phyloP scores from a whole-genome alignment of 2,888 invertebrate genomes.

The Pseudococcus longispinus region DNA sequence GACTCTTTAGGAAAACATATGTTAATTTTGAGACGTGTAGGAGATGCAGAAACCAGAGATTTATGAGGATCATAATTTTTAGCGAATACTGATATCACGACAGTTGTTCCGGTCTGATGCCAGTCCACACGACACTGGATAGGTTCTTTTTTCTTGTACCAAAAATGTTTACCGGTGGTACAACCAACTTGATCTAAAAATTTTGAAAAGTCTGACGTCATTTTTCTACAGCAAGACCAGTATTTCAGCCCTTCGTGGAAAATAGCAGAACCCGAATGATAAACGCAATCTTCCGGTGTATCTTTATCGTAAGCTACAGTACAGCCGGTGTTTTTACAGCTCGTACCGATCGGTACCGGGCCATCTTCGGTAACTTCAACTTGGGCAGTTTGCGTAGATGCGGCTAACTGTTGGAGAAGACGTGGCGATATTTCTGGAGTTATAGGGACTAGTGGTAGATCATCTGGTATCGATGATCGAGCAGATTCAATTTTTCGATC shows the following conservation, averaged over 20 bases:
- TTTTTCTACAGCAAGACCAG: conserved; percentile 95
- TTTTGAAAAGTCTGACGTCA: conserved; percentile 90
- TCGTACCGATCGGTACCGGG: conserved; percentile 73
- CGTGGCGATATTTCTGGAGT: conserved; percentile 71
- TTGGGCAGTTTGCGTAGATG: conserved; percentile 60
- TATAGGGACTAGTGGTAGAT: conserved; percentile 66
- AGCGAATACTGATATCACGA: conserved; percentile 88
- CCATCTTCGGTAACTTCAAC: neutral
- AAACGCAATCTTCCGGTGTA: conserved; percentile 68
- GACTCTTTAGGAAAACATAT: conserved; percentile 81
- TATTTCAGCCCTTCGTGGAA: conserved; percentile 97
- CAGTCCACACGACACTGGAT: conserved; percentile 88
- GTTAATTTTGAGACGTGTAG: conserved; percentile 77
- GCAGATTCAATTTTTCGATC: conserved; percentile 59
- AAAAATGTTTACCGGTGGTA: conserved; percentile 81
- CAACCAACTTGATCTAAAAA: conserved; percentile 95
- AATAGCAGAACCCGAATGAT: conserved; percentile 89
- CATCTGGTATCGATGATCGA: conserved; percentile 72
- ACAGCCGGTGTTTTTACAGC: conserved; percentile 88
- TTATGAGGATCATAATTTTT: conserved; percentile 84
- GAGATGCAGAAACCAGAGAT: conserved; percentile 81
- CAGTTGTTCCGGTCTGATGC: conserved; percentile 88
- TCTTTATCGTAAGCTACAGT: conserved; percentile 63
- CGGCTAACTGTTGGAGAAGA: conserved; percentile 68
- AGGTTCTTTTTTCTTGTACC: conserved; percentile 71